Evolutionary conservation across 2,113 vertebrate species (phyloP), one percentile per base, ranked within the genome.

Genomic region (Balaeniceps rex): DNA sequence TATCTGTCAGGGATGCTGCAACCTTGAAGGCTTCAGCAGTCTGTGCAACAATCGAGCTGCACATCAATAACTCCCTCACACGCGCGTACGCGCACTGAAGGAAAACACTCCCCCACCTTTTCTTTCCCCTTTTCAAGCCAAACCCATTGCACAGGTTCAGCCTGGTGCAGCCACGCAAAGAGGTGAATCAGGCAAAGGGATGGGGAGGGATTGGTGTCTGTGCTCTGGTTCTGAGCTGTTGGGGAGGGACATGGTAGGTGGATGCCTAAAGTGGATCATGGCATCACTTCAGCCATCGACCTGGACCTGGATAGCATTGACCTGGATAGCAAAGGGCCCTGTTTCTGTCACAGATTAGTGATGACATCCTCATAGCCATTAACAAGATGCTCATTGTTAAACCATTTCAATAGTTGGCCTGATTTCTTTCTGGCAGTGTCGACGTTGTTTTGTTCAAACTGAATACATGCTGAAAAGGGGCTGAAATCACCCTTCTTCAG

Each of bases 21-120:
- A 0, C 29, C 66, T 87, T 18, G 1, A 19, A 46, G n/a, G 55
- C 5, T 88, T 57, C 70, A 46, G 25, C 9, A 46, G 51, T 9
- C 70, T 52, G 25, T 18, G 52, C 44, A 47, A 12, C 6, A 42
- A 33, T 21, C 2, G 4, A 82, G 65, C 26, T 82, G 38, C 38
- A 14, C 21, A 16, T n/a, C 29, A 11, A 19, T 15, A 91, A 26
- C 19, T 28, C 31, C 13, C 12, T 74, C 38, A 18, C 10, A 19
- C 10, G 1, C 0, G 0, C 42, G 36, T 46, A 42, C 49, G 61
- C 8, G 6, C n/a, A 10, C 17, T 12, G 5, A 61, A 83, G 29
- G 36, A 93, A 36, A 93, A 58, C 14, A 19, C 4, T 26, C 6
- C 28, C 15, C 19, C 23, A 17, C 28, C 24, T 81, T 77, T 94